Percentiles rank a stretch among this genome's conserved stretches.
These are phyloP conservation scores for Anabas testudineus DNA, from an alignment of 2,797 vertebrate genomes.

Conservation along the genomic window DNA sequence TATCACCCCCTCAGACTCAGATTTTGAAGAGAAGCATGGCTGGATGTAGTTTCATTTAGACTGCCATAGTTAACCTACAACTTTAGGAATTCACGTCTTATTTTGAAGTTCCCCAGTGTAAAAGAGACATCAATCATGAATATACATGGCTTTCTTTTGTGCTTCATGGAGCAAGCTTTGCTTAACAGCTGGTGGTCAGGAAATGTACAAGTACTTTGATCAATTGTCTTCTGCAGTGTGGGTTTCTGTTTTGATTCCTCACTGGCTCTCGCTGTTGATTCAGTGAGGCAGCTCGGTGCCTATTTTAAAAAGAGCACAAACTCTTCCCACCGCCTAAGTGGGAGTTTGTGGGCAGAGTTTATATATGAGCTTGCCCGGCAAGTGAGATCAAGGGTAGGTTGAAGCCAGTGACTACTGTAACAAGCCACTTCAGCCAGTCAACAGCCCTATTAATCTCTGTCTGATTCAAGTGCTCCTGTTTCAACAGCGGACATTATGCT, in stretches of 20 bases:
- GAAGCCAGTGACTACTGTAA: slow-evolving; percentile 51
- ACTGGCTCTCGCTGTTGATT: slow-evolving; percentile 38
- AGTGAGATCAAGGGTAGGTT: slow-evolving; percentile 43
- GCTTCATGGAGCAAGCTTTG: slow-evolving; percentile 7
- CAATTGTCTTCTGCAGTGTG: slow-evolving; percentile 18
- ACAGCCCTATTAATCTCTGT: slow-evolving; percentile 70
- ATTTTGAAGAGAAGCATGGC: slow-evolving; percentile 17
- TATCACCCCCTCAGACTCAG: slow-evolving; percentile 51
- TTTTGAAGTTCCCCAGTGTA: slow-evolving; percentile 27
- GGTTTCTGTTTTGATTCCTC: slow-evolving; percentile 37
- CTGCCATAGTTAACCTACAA: slow-evolving; percentile 27
- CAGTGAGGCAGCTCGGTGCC: slow-evolving; percentile 39
- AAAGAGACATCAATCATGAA: slow-evolving; percentile 27
- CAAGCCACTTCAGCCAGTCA: slow-evolving; percentile 63
- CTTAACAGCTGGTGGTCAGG: slow-evolving; percentile 19
- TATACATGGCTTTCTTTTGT: slow-evolving; percentile 8
- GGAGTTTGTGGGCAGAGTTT: slow-evolving; percentile 41
- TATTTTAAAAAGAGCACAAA: slow-evolving; percentile 31
- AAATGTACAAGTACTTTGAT: slow-evolving; percentile 40
- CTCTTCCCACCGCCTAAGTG: slow-evolving; percentile 18
- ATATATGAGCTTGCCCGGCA: slow-evolving; percentile 9
- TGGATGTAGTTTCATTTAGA: slow-evolving; percentile 31
- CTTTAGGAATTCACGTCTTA: slow-evolving; percentile 30
- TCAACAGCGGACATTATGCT: slow-evolving; percentile 65
- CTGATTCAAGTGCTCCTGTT: slow-evolving; percentile 58